Conservation (phyloP, 2,113 vertebrate species). For the Haemorhous mexicanus region DNA sequence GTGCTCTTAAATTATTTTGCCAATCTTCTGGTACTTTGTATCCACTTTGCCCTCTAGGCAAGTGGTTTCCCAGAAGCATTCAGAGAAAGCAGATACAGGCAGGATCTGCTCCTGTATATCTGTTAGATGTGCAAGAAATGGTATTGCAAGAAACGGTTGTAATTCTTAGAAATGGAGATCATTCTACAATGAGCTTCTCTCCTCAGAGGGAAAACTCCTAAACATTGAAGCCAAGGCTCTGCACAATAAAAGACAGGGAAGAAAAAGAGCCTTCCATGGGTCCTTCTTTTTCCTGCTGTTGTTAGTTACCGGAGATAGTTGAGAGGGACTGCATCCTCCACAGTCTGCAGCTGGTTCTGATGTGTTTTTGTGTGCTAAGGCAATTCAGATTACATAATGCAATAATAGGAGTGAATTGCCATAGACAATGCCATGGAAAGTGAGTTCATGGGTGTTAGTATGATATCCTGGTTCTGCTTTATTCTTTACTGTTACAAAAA, state of each 20-base stretch:
- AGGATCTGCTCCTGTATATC: neutral
- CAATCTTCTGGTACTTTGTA: neutral
- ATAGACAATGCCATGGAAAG: neutral
- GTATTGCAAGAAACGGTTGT: neutral
- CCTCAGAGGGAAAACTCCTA: neutral
- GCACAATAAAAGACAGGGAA: neutral
- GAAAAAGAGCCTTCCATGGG: neutral
- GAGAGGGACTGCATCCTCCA: neutral
- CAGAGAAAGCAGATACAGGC: neutral
- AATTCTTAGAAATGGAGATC: neutral
- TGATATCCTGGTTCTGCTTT: neutral
- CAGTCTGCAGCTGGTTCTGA: neutral
- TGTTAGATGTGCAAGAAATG: neutral
- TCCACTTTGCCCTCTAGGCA: neutral
- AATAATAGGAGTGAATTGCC: neutral
- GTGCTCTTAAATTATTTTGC: neutral
- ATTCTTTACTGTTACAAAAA: neutral
- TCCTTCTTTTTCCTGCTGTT: neutral
- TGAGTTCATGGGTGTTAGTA: neutral
- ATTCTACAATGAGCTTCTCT: neutral
- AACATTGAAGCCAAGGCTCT: neutral
- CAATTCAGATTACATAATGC: neutral
- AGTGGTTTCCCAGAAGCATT: neutral
- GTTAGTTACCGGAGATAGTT: neutral
- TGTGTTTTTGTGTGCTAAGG: neutral